A percentile compares a stretch with the other conserved stretches of the same genome.
Conservation (phyloP, 2,113 vertebrate species). For the Ibidorhyncha struthersii region DNA sequence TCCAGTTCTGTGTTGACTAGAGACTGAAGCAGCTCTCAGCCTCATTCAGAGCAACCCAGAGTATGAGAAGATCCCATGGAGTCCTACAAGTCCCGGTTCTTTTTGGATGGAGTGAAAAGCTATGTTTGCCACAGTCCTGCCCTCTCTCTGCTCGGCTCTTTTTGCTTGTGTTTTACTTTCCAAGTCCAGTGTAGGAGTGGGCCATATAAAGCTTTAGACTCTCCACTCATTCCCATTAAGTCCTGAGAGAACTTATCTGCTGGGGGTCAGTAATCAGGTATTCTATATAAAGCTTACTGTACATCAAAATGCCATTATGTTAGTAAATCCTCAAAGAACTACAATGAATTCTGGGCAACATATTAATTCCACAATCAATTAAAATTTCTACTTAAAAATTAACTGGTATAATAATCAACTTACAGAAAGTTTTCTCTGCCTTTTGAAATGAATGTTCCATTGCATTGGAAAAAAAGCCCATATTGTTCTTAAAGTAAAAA, state of each 20-base stretch:
- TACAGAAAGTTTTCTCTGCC: neutral
- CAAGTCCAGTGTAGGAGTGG: neutral
- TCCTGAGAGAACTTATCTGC: neutral
- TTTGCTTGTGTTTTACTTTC: neutral
- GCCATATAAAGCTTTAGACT: neutral
- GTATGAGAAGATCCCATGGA: neutral
- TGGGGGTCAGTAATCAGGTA: neutral
- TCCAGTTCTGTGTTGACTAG: neutral
- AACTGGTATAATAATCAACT: neutral
- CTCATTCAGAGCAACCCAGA: neutral
- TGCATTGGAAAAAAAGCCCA: neutral
- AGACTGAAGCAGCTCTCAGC: neutral
- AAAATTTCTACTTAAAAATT: neutral
- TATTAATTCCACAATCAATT: neutral
- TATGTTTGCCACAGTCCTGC: neutral
- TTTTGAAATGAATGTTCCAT: neutral
- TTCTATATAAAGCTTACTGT: neutral
- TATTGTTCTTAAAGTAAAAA: neutral
- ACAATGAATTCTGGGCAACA: neutral
- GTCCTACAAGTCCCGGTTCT: neutral
- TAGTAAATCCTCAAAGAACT: neutral
- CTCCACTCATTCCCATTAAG: neutral
- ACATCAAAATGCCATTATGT: neutral
- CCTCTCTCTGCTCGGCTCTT: neutral
- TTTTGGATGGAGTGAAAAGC: neutral